Percentiles rank a stretch among this genome's conserved stretches.
Evolutionary conservation across 1,140 invertebrate genomes (phyloP).

Genomic region (Caenorhabditis latens): DNA sequence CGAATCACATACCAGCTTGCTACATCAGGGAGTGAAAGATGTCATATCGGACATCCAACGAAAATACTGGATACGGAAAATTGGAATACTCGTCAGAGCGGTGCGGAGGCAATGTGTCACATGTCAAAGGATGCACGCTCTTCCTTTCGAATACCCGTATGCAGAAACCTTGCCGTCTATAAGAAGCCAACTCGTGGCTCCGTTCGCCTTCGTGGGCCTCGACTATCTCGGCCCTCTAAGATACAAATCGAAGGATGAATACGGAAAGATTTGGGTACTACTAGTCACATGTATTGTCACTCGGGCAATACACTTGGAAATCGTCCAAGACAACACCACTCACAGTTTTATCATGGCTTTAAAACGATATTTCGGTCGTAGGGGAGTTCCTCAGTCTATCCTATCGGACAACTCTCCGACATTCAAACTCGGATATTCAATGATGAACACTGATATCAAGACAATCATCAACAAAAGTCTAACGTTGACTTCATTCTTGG

Average conservation of each 20-base stretch:
- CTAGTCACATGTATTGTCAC: constrained; percentile 41
- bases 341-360: not conserved
- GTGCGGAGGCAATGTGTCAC: not conserved
- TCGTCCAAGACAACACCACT: not conserved
- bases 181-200: not conserved
- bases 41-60: not conserved
- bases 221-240: constrained; percentile 34
- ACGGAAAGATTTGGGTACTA: not conserved
- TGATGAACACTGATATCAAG: not conserved
- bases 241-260: not conserved
- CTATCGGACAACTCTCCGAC: constrained; percentile 1
- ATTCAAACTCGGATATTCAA: constrained; percentile 9
- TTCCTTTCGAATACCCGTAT: not conserved
- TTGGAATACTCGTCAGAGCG: not conserved
- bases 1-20: not conserved
- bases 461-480: not conserved
- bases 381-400: constrained; percentile 50
- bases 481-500: not conserved
- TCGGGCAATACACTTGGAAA: constrained; percentile 20
- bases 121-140: not conserved
- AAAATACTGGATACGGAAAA: not conserved
- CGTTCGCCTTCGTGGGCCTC: not conserved
- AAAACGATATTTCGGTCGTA: not conserved
- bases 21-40: not conserved
- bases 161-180: not conserved